Evolutionary conservation across 2,888 invertebrate species (phyloP).

Genomic region (Tillus elongatus): DNA sequence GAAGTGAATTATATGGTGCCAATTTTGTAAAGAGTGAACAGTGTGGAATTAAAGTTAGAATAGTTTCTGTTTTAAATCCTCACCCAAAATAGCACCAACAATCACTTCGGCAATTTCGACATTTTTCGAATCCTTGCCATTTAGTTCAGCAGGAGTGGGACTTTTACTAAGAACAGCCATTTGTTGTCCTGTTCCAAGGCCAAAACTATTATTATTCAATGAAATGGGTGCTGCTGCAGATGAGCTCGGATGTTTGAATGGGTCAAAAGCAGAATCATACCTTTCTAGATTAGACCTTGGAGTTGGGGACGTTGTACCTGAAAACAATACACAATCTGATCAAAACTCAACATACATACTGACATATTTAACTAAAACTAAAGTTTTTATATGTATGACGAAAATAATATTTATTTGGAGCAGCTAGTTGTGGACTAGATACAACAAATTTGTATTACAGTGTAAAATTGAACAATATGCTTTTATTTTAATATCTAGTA

Average conservation of each 20-base stretch:
- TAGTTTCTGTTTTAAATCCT: conserved; percentile 28
- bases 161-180: conserved; percentile 71
- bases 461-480: too few relatives aligned
- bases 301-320: conserved; percentile 57
- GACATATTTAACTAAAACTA: too few relatives aligned
- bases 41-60: neutral
- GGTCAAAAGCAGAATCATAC: conserved; percentile 60
- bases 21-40: neutral
- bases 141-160: conserved; percentile 68
- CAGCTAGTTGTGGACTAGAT: too few relatives aligned
- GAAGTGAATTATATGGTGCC: too few relatives aligned
- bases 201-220: conserved; percentile 81
- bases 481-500: too few relatives aligned
- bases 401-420: too few relatives aligned
- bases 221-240: conserved; percentile 63
- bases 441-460: too few relatives aligned
- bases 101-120: conserved; percentile 93
- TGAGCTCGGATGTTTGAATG: conserved; percentile 67
- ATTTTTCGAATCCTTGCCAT: conserved; percentile 76
- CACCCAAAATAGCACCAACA: conserved; percentile 93
- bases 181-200: conserved; percentile 66
- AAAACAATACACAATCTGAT: conserved; percentile 19
- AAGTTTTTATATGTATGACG: too few relatives aligned
- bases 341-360: too few relatives aligned
- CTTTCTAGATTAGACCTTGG: conserved; percentile 62